Evolutionary conservation across 1,140 invertebrate genomes (phyloP), one percentile per base, ranked within the genome.

Genomic region (Eueides isabella): DNA sequence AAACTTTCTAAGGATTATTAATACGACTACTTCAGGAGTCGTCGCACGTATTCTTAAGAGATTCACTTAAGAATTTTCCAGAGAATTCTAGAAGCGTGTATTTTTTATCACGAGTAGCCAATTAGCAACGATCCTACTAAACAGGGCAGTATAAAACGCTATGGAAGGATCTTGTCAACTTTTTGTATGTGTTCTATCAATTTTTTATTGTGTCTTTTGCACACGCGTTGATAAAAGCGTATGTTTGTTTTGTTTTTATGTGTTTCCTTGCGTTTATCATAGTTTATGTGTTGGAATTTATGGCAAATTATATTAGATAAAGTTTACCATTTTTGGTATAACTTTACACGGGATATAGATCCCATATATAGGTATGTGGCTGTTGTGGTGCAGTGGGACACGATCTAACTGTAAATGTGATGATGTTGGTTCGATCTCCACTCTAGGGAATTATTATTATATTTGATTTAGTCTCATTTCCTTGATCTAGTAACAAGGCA

Each of bases 11-110:
- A 55, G 48, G 2, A 55, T 55, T 55, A 55, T 55, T 55, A 55
- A 55, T 55, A 55, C 23, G 23, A 55, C 48, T 26, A 11, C 48
- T 55, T 55, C 12, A 23, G 48, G 9, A 55, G 48, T 55, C 23
- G 23, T 55, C 48, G 48, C 48, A 55, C 48, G 48, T 55, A 26
- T 55, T 55, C 48, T 55, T 55, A 55, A 55, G 23, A 55, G 48
- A 55, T 55, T 55, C 48, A 55, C 48, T 55, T 55, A 55, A 55
- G 48, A 55, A 55, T 55, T 26, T 55, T 55, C 48, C 19, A 55
- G 23, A 4, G 48, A 55, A 55, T 55, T 26, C 48, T 55, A 55
- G 48, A 55, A 19, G 48, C 48, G 23, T 55, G 48, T 55, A 55
- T 55, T 55, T 55, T 55, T 55, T 55, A 55, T 55, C 48, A 12